Conservation (phyloP, 2,113 vertebrate genomes). For the Rhombomys opimus region DNA sequence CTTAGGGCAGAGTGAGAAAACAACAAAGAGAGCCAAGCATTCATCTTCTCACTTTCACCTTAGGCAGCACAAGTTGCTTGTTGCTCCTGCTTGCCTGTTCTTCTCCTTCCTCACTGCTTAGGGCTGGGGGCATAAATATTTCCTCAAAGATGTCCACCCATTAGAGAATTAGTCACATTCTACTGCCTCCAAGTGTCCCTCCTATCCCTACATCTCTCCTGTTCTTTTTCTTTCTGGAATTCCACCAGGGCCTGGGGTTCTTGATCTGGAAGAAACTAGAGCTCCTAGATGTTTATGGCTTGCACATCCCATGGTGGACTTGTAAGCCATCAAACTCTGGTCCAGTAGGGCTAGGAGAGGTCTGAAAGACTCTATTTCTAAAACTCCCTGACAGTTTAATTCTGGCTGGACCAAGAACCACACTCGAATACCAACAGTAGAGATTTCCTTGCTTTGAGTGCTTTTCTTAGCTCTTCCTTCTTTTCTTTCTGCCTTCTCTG, state of each 20-base stretch:
- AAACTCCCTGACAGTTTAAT: neutral
- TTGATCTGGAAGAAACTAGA: neutral
- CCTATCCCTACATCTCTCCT: rapidly evolving
- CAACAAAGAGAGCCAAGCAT: neutral
- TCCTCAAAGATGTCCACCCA: neutral
- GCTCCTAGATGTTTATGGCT: neutral
- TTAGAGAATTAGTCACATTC: neutral
- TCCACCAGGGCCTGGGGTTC: neutral
- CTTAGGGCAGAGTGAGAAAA: neutral
- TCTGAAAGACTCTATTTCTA: neutral
- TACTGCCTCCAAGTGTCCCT: neutral
- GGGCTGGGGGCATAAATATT: neutral
- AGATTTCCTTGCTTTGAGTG: neutral
- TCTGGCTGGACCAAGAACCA: no score
- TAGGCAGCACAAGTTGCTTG: neutral
- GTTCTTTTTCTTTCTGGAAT: neutral
- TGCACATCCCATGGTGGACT: neutral
- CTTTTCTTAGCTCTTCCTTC: neutral
- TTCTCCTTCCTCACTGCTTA: neutral
- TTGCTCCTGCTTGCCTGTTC: neutral
- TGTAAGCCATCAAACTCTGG: neutral
- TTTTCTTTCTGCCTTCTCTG: neutral
- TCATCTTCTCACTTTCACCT: neutral
- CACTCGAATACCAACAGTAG: neutral
- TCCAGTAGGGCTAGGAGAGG: neutral